Base-by-base conservation (phyloP, 2,888 invertebrate species). In the Perdita meconis region DNA sequence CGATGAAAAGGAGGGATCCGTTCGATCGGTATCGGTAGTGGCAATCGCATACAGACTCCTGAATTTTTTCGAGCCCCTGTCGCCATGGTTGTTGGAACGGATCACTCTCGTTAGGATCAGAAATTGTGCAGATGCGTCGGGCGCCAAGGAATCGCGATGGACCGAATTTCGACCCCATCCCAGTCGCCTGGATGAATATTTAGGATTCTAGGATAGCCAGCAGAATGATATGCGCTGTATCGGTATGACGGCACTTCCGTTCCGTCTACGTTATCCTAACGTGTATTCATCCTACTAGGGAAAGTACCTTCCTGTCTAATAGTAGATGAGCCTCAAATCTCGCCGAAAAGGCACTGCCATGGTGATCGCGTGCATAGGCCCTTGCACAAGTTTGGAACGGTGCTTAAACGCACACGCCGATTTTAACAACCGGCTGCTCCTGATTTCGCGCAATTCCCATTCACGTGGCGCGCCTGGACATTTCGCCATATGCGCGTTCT, bases 391-490 rank as follows among this genome's bases (percentile, higher is more conserved):
- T 81, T 68, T 26, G 56, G 63, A 51, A 69, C 65, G 71, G 68
- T 65, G 79, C 79, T 84, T 79, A 84, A 86, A 82, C 85, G 81
- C 84, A 82, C 82, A 84, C 84, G 82, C 74, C 78, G 81, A 84
- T 84, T 83, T 82, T 81, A 79, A 78, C 78, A 81, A 82, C 78
- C 81, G 61, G 75, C 63, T 80, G 76, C 79, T 53, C 80, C 85
- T 86, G 86, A 87, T 88, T 89, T 85, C 81, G 61, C 83, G 84
- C 87, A 82, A 89, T 90, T 90, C 81, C 87, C 86, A 90, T 90
- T 90, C 88, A 87, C 82, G 78, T 65, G 73, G 84, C 84, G 83
- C 71, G 47, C 76, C 73, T 53, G 24, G 12, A 24, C 61, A 12
- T 13, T 47, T 50, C 34, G 34, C 55, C 56, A 56, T 53, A 36